A percentile compares a stretch with the other conserved stretches of the same genome.
phyloP scores from a whole-genome alignment of 2,113 vertebrate species.

The Sialia sialis region DNA sequence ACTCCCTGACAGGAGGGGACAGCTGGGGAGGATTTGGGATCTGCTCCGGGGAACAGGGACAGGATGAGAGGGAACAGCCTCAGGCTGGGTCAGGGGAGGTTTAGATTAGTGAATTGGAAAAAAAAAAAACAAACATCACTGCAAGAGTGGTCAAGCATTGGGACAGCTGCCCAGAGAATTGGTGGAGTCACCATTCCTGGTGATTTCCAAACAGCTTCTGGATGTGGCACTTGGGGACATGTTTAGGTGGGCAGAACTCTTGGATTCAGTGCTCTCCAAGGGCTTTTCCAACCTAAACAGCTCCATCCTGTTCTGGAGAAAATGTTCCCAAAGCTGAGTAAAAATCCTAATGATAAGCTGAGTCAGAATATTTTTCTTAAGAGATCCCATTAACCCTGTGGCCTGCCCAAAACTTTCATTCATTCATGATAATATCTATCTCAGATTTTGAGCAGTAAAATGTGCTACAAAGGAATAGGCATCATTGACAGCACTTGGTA shows the following conservation, averaged over 20 bases:
- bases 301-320: neutral
- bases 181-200: neutral
- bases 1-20: neutral
- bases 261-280: neutral
- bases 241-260: neutral
- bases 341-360: neutral
- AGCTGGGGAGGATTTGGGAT: accelerated
- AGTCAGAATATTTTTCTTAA: neutral
- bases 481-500: neutral
- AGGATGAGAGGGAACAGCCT: neutral
- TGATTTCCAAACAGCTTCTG: neutral
- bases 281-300: neutral
- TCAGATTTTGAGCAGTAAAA: neutral
- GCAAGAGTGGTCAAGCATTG: neutral
- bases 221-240: neutral
- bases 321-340: neutral
- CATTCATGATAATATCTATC: neutral
- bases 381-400: neutral
- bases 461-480: neutral
- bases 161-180: neutral
- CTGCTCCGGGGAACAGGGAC: neutral
- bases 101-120: neutral
- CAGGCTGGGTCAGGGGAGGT: neutral
- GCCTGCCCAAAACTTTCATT: neutral
- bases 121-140: neutral